Percentiles rank a stretch among this genome's conserved stretches.
Evolutionary conservation across 2,888 invertebrate genomes (phyloP).

Genomic region (Ornithoptera alexandrae): DNA sequence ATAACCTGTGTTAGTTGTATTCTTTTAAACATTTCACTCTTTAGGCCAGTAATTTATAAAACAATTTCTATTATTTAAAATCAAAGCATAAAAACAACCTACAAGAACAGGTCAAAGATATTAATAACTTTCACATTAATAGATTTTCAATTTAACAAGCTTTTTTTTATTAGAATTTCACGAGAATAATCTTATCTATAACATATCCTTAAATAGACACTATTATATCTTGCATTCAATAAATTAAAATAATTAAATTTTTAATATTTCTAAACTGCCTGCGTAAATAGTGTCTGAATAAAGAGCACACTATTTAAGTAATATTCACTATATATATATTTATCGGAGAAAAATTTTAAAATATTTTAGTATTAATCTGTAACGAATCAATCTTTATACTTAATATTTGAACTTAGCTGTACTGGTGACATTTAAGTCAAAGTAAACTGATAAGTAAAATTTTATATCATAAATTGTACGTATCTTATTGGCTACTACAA

Average conservation of each 20-base stretch:
- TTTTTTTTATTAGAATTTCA: too few species aligned
- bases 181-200: too few species aligned
- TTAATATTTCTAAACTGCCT: background rate
- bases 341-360: background rate
- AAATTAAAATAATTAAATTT: background rate
- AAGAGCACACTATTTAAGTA: background rate
- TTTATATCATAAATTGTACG: constrained; percentile 13
- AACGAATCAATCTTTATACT: background rate
- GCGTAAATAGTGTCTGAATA: background rate
- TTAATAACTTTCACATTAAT: too few species aligned
- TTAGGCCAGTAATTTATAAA: background rate
- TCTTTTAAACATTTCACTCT: background rate
- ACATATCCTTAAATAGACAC: too few species aligned
- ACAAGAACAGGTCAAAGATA: too few species aligned
- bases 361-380: background rate
- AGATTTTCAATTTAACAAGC: too few species aligned
- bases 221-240: too few species aligned
- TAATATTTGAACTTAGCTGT: background rate
- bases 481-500: constrained; percentile 25
- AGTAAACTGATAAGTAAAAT: constrained; percentile 12
- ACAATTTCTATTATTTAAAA: background rate
- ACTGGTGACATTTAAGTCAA: background rate
- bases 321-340: background rate
- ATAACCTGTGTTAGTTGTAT: background rate
- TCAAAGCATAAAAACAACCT: too few species aligned